Evolutionary conservation across 1,140 invertebrate genomes (phyloP).

Genomic region (Ganaspis sp.): DNA sequence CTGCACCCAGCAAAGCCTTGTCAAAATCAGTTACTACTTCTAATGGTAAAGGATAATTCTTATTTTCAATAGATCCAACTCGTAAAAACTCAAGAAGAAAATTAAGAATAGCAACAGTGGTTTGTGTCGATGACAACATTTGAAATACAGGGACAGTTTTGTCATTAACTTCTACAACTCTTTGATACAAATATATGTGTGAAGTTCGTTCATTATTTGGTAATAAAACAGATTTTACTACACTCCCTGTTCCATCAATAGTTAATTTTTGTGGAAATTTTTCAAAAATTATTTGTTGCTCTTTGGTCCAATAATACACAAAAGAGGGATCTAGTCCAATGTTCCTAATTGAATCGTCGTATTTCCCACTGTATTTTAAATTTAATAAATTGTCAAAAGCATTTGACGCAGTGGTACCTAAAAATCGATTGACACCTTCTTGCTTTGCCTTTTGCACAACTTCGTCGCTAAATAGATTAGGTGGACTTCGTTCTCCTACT

Average conservation of each 20-base stretch:
- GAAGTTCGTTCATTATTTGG: neutral
- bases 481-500: neutral
- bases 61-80: neutral
- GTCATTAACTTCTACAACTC: neutral
- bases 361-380: neutral
- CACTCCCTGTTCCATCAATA: neutral
- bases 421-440: too few species aligned
- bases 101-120: neutral
- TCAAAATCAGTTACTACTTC: slow-evolving; percentile 36
- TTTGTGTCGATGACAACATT: neutral
- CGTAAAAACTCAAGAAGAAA: neutral
- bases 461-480: neutral
- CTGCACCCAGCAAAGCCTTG: slow-evolving; percentile 26
- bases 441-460: neutral
- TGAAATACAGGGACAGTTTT: neutral
- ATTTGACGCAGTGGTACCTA: neutral
- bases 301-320: neutral
- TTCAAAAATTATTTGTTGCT: neutral
- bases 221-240: neutral
- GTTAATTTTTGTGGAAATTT: neutral
- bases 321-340: neutral
- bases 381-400: neutral
- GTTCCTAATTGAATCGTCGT: neutral
- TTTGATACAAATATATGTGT: neutral
- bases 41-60: slow-evolving; percentile 13